Conservation (phyloP, 2,113 vertebrate species). For the Pitta sordida region DNA sequence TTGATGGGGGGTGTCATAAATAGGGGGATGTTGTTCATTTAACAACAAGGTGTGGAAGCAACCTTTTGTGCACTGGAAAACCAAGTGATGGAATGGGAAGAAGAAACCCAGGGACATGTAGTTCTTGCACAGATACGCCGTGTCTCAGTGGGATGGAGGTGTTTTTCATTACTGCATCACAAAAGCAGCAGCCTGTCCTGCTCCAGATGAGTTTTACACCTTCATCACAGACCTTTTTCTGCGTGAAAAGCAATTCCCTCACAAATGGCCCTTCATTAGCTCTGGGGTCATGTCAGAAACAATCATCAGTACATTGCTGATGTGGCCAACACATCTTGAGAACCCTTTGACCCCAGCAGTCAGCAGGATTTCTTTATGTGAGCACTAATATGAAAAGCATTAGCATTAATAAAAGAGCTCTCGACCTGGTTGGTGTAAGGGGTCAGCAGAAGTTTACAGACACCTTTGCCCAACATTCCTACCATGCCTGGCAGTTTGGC, state of each 20-base stretch:
- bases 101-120: neutral
- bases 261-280: slow-evolving; percentile 45
- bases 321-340: neutral
- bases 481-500: neutral
- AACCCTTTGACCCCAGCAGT: slow-evolving; percentile 39
- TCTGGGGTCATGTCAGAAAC: slow-evolving; percentile 20
- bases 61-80: accelerated
- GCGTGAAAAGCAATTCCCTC: neutral
- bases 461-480: slow-evolving; percentile 58
- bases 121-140: accelerated
- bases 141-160: neutral
- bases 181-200: neutral
- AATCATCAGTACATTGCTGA: slow-evolving; percentile 28
- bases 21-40: neutral
- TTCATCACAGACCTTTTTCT: neutral
- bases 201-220: neutral
- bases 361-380: slow-evolving; percentile 50
- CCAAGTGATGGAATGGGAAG: neutral
- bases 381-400: slow-evolving; percentile 53
- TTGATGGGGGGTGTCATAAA: neutral
- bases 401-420: slow-evolving; percentile 58
- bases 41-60: accelerated
- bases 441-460: slow-evolving; percentile 62
- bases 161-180: neutral
- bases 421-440: neutral